phyloP scores from a whole-genome alignment of 1,140 invertebrate species.

The Papilio polytes region DNA sequence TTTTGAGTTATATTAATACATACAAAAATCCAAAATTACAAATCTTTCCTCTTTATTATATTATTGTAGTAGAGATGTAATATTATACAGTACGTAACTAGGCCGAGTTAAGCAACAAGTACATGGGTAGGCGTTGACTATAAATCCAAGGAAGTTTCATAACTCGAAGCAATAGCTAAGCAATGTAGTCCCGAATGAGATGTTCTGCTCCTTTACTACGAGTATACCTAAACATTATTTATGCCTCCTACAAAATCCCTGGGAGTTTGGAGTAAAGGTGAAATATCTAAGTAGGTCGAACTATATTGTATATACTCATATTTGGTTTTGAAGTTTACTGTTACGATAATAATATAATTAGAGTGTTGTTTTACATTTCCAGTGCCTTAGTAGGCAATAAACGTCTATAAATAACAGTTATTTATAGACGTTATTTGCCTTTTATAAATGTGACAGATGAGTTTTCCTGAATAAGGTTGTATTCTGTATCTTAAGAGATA shows the following conservation, averaged over 20 bases:
- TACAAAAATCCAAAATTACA: too few relatives aligned
- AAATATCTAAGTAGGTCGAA: constrained; percentile 40
- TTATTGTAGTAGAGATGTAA: too few relatives aligned
- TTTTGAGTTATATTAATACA: too few relatives aligned
- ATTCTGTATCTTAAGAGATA: not conserved
- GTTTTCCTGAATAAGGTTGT: too few relatives aligned
- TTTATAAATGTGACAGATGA: too few relatives aligned
- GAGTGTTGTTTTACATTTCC: not conserved
- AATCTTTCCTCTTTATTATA: too few relatives aligned
- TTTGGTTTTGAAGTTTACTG: not conserved
- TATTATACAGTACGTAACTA: constrained; percentile 42
- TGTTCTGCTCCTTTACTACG: constrained; percentile 56
- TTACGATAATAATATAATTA: not conserved
- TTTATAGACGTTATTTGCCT: too few relatives aligned
- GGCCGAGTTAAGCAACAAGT: constrained; percentile 49
- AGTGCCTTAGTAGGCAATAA: too few relatives aligned
- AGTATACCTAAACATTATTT: constrained; percentile 62
- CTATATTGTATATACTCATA: not conserved
- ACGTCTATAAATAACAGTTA: too few relatives aligned
- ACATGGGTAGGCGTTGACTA: constrained; percentile 52
- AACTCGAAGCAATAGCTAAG: constrained; percentile 51
- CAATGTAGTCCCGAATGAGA: constrained; percentile 55
- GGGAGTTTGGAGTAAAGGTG: constrained; percentile 51
- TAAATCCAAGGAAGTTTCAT: constrained; percentile 60
- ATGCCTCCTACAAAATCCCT: constrained; percentile 48